These are phyloP conservation scores for Apis mellifera DNA, from an alignment of 1,140 invertebrate species.

Conservation along the genomic window Amel_HAv3.1 CM009931.2:21755501-21756000, in stretches of 20 bases:
- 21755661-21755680: no score
- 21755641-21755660: no score
- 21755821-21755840: no score
- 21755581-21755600: background rate
- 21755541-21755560: background rate
- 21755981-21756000: slow-evolving; percentile 34
- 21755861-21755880: background rate
- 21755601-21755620: slow-evolving; percentile 3
- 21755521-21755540: slow-evolving; percentile 34
- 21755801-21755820: no score
- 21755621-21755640: no score
- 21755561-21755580: background rate
- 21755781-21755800: background rate
- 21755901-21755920: background rate
- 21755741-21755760: no score
- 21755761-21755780: no score
- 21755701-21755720: no score
- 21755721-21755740: no score
- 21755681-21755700: no score
- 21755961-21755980: slow-evolving; percentile 38
- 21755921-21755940: background rate
- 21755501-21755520: slow-evolving; percentile 61
- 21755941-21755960: slow-evolving; percentile 33
- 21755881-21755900: background rate
- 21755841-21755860: background rate